Conservation (phyloP, 2,888 invertebrate genomes). For the Oithona nana region DNA sequence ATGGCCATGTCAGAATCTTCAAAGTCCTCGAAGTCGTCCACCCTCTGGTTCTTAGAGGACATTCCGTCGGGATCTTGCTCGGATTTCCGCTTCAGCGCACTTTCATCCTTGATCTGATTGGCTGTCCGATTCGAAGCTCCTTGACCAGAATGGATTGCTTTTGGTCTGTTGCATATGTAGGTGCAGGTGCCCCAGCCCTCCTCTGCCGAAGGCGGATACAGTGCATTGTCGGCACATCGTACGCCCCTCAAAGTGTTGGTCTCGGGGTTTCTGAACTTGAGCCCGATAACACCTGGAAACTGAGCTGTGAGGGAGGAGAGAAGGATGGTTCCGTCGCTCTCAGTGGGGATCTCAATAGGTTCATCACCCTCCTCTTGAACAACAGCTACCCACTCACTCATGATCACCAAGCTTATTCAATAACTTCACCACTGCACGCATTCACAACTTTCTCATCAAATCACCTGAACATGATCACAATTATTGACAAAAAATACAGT, state of each 20-base stretch:
- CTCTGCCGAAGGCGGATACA: constrained; percentile 58
- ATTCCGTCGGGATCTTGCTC: constrained; percentile 11
- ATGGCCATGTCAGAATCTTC: not conserved
- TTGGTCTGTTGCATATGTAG: constrained; percentile 34
- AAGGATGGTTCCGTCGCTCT: constrained; percentile 75
- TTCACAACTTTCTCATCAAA: too few species aligned
- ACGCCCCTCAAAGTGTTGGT: constrained; percentile 70
- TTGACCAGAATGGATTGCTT: not conserved
- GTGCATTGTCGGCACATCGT: constrained; percentile 68
- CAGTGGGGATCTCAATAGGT: constrained; percentile 88
- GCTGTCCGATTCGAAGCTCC: not conserved
- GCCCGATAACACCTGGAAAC: constrained; percentile 89
- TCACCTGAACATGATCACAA: too few species aligned
- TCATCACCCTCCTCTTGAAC: constrained; percentile 91
- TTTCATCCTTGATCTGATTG: not conserved
- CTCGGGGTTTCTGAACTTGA: constrained; percentile 87
- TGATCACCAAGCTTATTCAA: too few species aligned
- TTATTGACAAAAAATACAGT: too few species aligned
- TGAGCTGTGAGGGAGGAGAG: constrained; percentile 89
- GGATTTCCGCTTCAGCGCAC: not conserved
- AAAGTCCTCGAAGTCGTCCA: not conserved
- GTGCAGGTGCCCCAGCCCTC: constrained; percentile 58
- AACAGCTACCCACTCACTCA: constrained; percentile 32
- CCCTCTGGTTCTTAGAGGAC: constrained; percentile 7
- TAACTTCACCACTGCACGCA: too few species aligned